Evolutionary conservation across 2,113 vertebrate genomes (phyloP), one percentile per base, ranked within the genome.

Genomic region (Cettia cetti): DNA sequence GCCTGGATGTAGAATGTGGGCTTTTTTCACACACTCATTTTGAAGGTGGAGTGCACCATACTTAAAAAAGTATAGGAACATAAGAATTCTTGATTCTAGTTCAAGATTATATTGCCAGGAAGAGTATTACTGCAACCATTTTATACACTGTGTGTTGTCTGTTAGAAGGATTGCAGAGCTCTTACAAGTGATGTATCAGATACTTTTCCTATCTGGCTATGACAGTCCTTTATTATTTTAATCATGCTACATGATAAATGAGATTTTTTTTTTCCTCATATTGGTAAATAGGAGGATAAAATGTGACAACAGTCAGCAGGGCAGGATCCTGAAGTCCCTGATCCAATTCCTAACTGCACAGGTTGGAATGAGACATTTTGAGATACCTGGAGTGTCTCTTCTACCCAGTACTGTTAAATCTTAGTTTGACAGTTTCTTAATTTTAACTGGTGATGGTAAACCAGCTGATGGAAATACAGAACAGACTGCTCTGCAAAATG

Each of bases 261-360:
- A 40, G 10, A 2, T 15, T 47, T 53, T 66, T 28, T 28, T 42
- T 39, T 5, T 7, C 13, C 8, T 5, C 61, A 0, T 40, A n/a
- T 20, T 35, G 13, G 7, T 22, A 47, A 56, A 30, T 6, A 44
- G 54, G 21, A 69, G 22, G 39, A 74, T 53, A 65, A 93, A 89
- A 78, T 57, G 4, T 7, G 39, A 30, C 20, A 49, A 20, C 4
- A 78, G 10, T 13, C 21, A 81, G 17, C 18, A 64, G 89, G 23
- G 33, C 27, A 87, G 40, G 27, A 56, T 87, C 23, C 15, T 84
- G 35, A 84, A 13, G 40, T 77, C 20, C 61, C 3, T 65, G 33
- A 8, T 35, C 61, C 0, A 0, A 18, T 65, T 76, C 33, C 7
- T 4, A 52, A 40, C 2, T 42, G 13, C 4, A 4, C 4, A 39